Percentiles rank a stretch among this genome's conserved stretches.
Evolutionary conservation across 2,797 vertebrate genomes (phyloP).

Genomic region (Acanthiza pusilla): DNA sequence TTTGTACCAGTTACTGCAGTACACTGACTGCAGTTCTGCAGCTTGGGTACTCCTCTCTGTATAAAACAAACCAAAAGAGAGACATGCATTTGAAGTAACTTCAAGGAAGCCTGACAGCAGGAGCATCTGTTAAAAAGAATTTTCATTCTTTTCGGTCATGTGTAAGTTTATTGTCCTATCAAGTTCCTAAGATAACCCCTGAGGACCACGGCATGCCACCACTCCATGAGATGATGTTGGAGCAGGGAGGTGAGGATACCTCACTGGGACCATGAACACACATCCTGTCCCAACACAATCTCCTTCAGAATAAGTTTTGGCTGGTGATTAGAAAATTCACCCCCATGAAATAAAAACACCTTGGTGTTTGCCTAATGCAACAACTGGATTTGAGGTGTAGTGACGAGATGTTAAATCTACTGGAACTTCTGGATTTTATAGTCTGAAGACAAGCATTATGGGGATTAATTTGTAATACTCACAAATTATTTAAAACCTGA

Average conservation of each 20-base stretch:
- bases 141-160: background rate
- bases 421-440: background rate
- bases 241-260: background rate
- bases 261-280: background rate
- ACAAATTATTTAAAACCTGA: background rate
- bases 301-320: background rate
- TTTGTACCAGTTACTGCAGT: background rate
- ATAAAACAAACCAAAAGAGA: background rate
- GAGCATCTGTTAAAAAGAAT: background rate
- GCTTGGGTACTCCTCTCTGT: accelerated
- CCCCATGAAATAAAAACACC: background rate
- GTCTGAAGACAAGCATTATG: background rate
- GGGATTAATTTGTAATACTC: background rate
- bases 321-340: background rate
- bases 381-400: background rate
- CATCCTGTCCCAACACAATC: background rate
- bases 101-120: background rate
- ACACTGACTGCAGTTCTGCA: background rate
- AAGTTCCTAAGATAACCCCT: background rate
- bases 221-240: background rate
- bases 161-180: background rate
- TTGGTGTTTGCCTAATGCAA: background rate
- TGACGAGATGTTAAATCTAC: background rate
- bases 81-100: background rate
- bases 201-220: too few species aligned